These are phyloP conservation scores for Papilio gigon DNA, from an alignment of 2,888 invertebrate species.

Conservation along the genomic window DNA sequence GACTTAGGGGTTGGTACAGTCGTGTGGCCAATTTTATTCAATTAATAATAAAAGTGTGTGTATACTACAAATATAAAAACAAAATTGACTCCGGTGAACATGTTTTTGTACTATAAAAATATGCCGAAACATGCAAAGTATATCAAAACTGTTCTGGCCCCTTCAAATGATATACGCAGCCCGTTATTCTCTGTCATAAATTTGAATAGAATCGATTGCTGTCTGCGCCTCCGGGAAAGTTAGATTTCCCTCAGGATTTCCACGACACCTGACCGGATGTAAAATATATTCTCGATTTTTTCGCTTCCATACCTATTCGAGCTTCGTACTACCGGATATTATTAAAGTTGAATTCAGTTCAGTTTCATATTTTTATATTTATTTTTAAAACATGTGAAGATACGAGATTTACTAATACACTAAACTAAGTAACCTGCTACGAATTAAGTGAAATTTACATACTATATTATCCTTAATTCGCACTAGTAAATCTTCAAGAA, in stretches of 20 bases:
- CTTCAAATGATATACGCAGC: constrained; percentile 60
- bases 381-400: background rate
- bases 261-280: constrained; percentile 82
- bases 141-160: constrained; percentile 49
- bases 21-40: no score
- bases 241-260: constrained; percentile 80
- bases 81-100: no score
- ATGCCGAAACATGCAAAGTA: background rate
- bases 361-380: background rate
- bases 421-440: no score
- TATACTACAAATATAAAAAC: no score
- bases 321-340: constrained; percentile 5
- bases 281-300: constrained; percentile 79
- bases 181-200: constrained; percentile 81
- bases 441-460: no score
- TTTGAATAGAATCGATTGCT: constrained; percentile 83
- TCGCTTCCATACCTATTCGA: constrained; percentile 42
- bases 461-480: no score
- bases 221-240: constrained; percentile 82
- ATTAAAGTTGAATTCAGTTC: background rate
- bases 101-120: constrained; percentile 3
- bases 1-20: no score
- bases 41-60: no score
- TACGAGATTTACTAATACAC: no score
- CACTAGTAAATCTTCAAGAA: no score